Conservation (phyloP, 2,797 vertebrate genomes). For the Pristis pectinata region DNA sequence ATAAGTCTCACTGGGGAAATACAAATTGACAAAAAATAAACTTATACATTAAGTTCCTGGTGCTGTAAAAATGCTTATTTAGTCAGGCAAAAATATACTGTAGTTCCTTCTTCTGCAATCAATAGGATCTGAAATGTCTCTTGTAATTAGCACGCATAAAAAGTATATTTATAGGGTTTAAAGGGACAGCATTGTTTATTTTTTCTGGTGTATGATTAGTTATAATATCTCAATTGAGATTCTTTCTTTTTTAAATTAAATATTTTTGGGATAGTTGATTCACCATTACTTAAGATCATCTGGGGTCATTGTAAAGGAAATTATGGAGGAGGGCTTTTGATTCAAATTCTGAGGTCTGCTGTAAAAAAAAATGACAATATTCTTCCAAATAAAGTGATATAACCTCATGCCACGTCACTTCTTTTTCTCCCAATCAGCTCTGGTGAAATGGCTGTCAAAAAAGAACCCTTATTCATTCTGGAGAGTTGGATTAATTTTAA, state of each 20-base stretch:
- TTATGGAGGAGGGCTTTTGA: neutral
- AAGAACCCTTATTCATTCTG: neutral
- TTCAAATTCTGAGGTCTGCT: neutral
- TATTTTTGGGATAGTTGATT: neutral
- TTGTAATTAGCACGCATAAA: conserved; percentile 1
- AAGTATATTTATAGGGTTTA: neutral
- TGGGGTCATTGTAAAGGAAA: neutral
- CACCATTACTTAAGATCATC: neutral
- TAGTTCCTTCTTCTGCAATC: conserved; percentile 15
- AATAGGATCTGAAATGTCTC: conserved; percentile 11
- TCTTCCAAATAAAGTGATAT: neutral
- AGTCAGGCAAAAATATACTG: conserved; percentile 25
- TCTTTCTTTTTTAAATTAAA: neutral
- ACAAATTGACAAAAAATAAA: conserved; percentile 34
- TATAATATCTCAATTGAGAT: neutral
- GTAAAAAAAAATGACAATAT: neutral
- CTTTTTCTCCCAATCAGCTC: neutral
- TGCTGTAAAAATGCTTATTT: conserved; percentile 24
- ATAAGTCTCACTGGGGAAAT: neutral
- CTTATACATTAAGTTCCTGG: neutral
- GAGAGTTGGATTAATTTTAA: neutral
- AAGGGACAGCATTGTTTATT: neutral
- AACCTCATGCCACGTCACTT: neutral
- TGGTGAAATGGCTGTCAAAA: neutral
- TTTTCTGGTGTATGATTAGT: neutral